Percentiles rank a stretch among this genome's conserved stretches.
Evolutionary conservation across 1,140 invertebrate genomes (phyloP).

Genomic region (Streblospio benedicti): DNA sequence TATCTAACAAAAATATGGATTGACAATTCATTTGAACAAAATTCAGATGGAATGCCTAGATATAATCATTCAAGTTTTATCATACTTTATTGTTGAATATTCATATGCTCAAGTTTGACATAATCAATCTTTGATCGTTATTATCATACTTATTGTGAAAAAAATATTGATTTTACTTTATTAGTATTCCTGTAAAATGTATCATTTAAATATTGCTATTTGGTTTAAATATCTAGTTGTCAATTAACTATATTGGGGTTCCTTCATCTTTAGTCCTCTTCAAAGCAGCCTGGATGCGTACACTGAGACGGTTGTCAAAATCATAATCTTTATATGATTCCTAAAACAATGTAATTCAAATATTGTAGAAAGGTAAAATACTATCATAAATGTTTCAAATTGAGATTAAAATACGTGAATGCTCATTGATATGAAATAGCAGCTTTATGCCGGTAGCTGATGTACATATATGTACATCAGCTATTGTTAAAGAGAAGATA

Average conservation of each 20-base stretch:
- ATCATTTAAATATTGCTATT: too few species aligned
- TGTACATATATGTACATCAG: not conserved
- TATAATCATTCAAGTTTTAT: too few species aligned
- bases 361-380: slow-evolving; percentile 11
- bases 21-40: too few species aligned
- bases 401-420: not conserved
- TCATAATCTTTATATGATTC: slow-evolving; percentile 59
- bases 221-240: too few species aligned
- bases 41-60: too few species aligned
- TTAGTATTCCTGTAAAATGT: too few species aligned
- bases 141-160: too few species aligned
- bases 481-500: not conserved
- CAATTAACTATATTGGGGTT: not conserved
- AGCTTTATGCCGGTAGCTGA: not conserved
- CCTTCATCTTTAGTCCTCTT: slow-evolving; percentile 29
- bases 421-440: not conserved
- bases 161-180: too few species aligned
- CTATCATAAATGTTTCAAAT: slow-evolving; percentile 3
- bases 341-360: slow-evolving; percentile 20
- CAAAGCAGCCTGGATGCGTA: slow-evolving; percentile 56
- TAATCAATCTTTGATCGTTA: too few species aligned
- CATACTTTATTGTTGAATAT: too few species aligned
- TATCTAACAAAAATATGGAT: too few species aligned
- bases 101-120: too few species aligned
- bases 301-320: slow-evolving; percentile 59